Evolutionary conservation across 1,140 invertebrate species (phyloP).

Genomic region (Caenorhabditis latens): DNA sequence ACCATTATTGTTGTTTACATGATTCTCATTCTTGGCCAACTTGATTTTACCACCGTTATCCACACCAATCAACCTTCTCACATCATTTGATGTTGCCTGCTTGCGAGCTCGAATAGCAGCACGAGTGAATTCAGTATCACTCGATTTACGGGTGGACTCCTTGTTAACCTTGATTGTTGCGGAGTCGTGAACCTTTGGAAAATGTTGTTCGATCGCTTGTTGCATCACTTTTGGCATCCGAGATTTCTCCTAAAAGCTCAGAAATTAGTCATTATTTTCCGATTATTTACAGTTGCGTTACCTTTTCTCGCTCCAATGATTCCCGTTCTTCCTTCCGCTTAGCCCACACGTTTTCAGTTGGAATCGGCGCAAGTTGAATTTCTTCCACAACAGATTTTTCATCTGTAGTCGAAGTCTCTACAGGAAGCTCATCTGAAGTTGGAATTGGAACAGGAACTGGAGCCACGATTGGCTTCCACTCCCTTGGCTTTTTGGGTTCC

Average conservation of each 20-base stretch:
- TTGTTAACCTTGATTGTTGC: slow-evolving; percentile 59
- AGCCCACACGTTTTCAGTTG: slow-evolving; percentile 74
- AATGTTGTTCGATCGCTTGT: slow-evolving; percentile 61
- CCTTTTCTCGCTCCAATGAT: slow-evolving; percentile 65
- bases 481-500: not conserved
- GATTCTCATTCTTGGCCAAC: not conserved
- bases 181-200: slow-evolving; percentile 59
- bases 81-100: slow-evolving; percentile 31
- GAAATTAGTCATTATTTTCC: not conserved
- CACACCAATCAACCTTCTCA: slow-evolving; percentile 1
- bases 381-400: not conserved
- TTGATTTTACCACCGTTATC: slow-evolving; percentile 4
- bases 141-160: slow-evolving; percentile 54
- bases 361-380: slow-evolving; percentile 58
- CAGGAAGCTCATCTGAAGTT: not conserved
- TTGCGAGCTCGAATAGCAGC: slow-evolving; percentile 38
- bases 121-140: slow-evolving; percentile 57
- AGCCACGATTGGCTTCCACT: not conserved
- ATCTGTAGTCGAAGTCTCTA: not conserved
- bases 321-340: slow-evolving; percentile 73
- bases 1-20: not conserved
- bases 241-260: slow-evolving; percentile 6
- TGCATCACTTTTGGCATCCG: slow-evolving; percentile 39
- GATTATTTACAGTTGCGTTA: not conserved
- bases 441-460: not conserved